A percentile compares a stretch with the other conserved stretches of the same genome.
phyloP scores from a whole-genome alignment of 23 tunicate genomes.

The Aplidium turbinatum region DNA sequence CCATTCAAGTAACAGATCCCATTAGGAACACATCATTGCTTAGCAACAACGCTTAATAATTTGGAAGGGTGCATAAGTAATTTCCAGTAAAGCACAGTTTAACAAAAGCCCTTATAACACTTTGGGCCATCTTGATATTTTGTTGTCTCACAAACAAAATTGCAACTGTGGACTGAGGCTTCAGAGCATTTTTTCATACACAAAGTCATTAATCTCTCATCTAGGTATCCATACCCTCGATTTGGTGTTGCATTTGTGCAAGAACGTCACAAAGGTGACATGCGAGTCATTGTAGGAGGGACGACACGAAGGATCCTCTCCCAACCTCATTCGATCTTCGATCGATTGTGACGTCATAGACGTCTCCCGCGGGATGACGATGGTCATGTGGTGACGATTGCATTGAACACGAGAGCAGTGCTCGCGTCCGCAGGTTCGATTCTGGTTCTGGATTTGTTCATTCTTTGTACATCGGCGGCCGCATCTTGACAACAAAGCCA shows the following conservation, averaged over 20 bases:
- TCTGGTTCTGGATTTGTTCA: conserved; percentile 12
- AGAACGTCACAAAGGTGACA: conserved; percentile 29
- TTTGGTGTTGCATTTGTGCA: conserved; percentile 54
- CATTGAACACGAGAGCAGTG: conserved; percentile 46
- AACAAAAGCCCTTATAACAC: no score
- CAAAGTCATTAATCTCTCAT: no score
- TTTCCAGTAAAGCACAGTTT: no score
- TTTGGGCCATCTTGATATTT: no score
- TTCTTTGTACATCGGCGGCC: conserved; percentile 29
- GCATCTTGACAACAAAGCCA: no score
- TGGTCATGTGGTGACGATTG: conserved; percentile 35
- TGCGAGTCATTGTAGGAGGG: conserved; percentile 59
- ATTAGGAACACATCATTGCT: no score
- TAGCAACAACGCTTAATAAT: no score
- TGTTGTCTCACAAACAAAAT: no score
- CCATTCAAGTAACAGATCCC: no score
- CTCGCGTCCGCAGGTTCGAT: not conserved
- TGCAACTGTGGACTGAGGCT: no score
- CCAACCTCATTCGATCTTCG: conserved; percentile 20
- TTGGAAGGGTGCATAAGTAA: no score
- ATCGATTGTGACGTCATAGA: conserved; percentile 46
- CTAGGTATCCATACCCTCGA: conserved; percentile 14
- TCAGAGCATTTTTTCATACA: no score
- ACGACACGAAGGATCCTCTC: conserved; percentile 30
- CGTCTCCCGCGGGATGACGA: conserved; percentile 48